Evolutionary conservation across 2,113 vertebrate genomes (phyloP).

Genomic region (Dicentrarchus labrax): DNA sequence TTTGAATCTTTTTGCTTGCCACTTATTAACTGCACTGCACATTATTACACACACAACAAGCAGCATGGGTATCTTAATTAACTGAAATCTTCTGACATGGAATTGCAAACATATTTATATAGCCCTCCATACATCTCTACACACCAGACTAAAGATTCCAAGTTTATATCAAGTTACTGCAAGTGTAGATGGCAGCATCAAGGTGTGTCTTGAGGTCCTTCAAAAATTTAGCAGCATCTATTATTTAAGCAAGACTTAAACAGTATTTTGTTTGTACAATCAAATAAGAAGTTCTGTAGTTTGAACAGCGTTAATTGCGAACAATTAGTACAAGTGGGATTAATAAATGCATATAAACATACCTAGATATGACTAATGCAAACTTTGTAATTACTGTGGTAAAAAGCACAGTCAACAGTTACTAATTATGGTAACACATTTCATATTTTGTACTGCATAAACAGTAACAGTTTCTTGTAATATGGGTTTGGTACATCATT

Average conservation of each 20-base stretch:
- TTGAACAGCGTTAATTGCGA: neutral
- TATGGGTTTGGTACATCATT: neutral
- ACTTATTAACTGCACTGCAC: constrained; percentile 4
- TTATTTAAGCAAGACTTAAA: neutral
- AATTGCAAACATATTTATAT: constrained; percentile 28
- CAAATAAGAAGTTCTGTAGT: neutral
- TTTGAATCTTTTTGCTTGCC: constrained; percentile 12
- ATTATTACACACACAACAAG: constrained; percentile 10
- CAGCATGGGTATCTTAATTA: neutral
- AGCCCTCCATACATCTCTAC: neutral
- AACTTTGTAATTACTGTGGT: neutral
- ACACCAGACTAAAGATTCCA: constrained; percentile 8
- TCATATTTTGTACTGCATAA: neutral
- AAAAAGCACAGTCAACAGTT: neutral
- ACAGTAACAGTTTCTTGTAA: neutral
- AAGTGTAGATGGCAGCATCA: constrained; percentile 2
- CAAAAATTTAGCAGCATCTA: neutral
- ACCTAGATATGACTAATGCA: constrained; percentile 5
- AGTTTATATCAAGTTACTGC: constrained; percentile 24
- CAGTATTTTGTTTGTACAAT: neutral
- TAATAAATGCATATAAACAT: constrained; percentile 4
- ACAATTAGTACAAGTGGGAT: neutral
- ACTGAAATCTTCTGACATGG: constrained; percentile 10
- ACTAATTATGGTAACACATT: neutral
- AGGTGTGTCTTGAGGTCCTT: neutral